Percentiles rank a stretch among this genome's conserved stretches.
phyloP scores from a whole-genome alignment of 2,888 invertebrate genomes.

The Holacanthella duospinosa region DNA sequence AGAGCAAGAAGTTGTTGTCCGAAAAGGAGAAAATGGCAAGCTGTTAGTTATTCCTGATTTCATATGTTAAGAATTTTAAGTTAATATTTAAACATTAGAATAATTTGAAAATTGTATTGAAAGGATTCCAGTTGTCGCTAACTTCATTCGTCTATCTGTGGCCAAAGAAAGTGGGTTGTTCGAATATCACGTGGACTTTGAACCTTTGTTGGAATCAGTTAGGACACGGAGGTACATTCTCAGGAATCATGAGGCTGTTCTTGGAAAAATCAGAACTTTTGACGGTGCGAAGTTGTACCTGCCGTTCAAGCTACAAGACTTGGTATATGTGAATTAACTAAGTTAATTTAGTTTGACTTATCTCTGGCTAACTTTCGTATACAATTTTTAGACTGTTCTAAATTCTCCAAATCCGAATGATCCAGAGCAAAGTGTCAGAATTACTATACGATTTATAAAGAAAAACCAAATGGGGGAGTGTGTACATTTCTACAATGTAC shows the following conservation, averaged over 20 bases:
- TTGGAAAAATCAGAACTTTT: slow-evolving; percentile 5
- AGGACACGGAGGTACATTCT: neutral
- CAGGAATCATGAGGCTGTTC: neutral
- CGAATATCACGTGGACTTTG: slow-evolving; percentile 9
- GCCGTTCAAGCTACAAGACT: slow-evolving; percentile 3
- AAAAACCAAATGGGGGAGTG: slow-evolving; percentile 54
- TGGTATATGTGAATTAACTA: neutral
- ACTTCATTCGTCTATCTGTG: slow-evolving; percentile 2
- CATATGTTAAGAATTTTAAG: too few species aligned
- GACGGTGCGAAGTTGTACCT: slow-evolving; percentile 7
- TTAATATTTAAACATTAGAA: too few species aligned
- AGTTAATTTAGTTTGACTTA: too few species aligned
- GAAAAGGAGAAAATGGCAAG: slow-evolving; percentile 8
- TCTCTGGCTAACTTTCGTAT: neutral
- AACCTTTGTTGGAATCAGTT: neutral
- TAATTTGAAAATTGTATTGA: too few species aligned
- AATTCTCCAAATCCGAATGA: slow-evolving; percentile 44
- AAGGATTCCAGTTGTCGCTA: slow-evolving; percentile 3
- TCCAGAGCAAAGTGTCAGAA: slow-evolving; percentile 45
- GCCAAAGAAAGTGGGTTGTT: neutral
- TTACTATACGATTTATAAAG: slow-evolving; percentile 52
- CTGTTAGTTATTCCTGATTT: too few species aligned
- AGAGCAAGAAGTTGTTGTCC: neutral
- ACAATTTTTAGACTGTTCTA: neutral
- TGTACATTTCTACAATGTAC: slow-evolving; percentile 66